Conservation (phyloP, 1,140 invertebrate genomes). For the Pogonomyrmex californicus region DNA sequence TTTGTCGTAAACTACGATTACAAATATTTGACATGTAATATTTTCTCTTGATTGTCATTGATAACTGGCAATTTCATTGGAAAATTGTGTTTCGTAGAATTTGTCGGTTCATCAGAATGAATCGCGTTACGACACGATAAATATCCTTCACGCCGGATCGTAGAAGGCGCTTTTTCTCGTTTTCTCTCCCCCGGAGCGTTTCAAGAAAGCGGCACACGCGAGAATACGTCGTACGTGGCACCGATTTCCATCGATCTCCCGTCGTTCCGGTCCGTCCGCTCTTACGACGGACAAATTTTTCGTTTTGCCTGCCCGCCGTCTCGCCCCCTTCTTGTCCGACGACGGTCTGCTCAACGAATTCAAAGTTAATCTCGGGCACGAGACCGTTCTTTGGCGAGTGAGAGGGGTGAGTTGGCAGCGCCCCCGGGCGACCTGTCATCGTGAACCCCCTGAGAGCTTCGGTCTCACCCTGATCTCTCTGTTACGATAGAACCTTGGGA, state of each 20-base stretch:
- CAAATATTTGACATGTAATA: background rate
- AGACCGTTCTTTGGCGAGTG: slow-evolving; percentile 58
- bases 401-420: slow-evolving; percentile 56
- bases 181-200: slow-evolving; percentile 33
- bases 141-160: slow-evolving; percentile 54
- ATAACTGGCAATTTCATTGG: background rate
- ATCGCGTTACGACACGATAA: slow-evolving; percentile 56
- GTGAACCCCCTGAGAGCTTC: slow-evolving; percentile 79
- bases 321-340: slow-evolving; percentile 20
- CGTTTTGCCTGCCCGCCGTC: slow-evolving; percentile 54
- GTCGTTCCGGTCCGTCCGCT: slow-evolving; percentile 71
- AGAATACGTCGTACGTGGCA: slow-evolving; percentile 57
- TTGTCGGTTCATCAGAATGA: slow-evolving; percentile 44
- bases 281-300: slow-evolving; percentile 76
- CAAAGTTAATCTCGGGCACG: slow-evolving; percentile 80
- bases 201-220: slow-evolving; percentile 31
- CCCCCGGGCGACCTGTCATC: slow-evolving; percentile 80
- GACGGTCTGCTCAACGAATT: slow-evolving; percentile 72
- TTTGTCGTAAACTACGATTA: background rate
- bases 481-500: slow-evolving; percentile 78
- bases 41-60: background rate
- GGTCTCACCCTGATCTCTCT: slow-evolving; percentile 79
- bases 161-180: slow-evolving; percentile 41
- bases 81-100: slow-evolving; percentile 45
- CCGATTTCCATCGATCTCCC: slow-evolving; percentile 77